phyloP scores from a whole-genome alignment of 2,113 vertebrate species.

The Brachyhypopomus occidentalis region DNA sequence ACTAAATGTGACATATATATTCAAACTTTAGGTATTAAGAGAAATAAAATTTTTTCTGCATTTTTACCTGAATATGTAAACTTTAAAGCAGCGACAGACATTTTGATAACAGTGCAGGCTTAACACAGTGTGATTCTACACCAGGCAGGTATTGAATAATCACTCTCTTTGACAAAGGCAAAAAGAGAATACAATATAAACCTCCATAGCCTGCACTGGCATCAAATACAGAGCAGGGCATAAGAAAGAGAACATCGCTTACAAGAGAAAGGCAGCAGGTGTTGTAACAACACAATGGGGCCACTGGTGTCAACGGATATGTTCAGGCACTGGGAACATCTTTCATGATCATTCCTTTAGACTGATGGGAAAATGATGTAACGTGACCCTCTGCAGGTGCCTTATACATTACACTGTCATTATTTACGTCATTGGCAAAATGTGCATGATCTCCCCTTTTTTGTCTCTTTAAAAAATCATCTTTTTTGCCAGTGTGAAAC shows the following conservation, averaged over 20 bases:
- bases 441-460: not conserved
- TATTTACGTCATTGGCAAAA: slow-evolving; percentile 13
- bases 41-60: not conserved
- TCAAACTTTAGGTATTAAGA: not conserved
- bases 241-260: slow-evolving; percentile 6
- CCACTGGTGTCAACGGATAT: slow-evolving; percentile 40
- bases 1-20: not conserved
- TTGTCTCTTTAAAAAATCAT: too few relatives aligned
- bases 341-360: slow-evolving; percentile 39
- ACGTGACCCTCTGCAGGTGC: slow-evolving; percentile 8
- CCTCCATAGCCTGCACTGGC: slow-evolving; percentile 7
- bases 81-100: not conserved
- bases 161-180: not conserved
- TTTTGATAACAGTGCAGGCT: slow-evolving; percentile 13
- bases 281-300: slow-evolving; percentile 35
- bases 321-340: slow-evolving; percentile 23
- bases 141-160: slow-evolving; percentile 24
- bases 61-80: not conserved
- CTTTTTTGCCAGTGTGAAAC: not conserved
- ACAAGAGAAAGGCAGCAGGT: slow-evolving; percentile 35
- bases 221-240: slow-evolving; percentile 27
- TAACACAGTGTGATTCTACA: slow-evolving; percentile 17
- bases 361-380: slow-evolving; percentile 19
- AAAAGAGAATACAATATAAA: slow-evolving; percentile 26
- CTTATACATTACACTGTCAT: slow-evolving; percentile 20